Conservation (phyloP, 2,888 invertebrate species). For the Leptarthrus brevirostris region DNA sequence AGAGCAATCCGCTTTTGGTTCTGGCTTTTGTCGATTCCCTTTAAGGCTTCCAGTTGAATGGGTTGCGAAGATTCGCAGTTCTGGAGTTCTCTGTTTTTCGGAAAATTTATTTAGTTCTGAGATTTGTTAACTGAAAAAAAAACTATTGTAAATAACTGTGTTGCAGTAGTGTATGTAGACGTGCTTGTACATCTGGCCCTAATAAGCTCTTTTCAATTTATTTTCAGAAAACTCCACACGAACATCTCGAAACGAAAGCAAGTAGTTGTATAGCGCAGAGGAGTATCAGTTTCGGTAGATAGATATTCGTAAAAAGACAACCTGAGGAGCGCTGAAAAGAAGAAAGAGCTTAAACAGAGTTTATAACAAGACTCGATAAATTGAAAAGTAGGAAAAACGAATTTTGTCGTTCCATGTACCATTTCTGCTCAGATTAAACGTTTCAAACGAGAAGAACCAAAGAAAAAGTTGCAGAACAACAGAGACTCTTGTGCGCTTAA, state of each 20-base stretch:
- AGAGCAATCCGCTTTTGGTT: too few species aligned
- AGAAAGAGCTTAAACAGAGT: conserved; percentile 31
- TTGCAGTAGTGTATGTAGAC: not conserved
- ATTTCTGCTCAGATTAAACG: conserved; percentile 33
- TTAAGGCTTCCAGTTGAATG: not conserved
- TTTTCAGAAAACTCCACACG: conserved; percentile 54
- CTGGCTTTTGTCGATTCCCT: not conserved
- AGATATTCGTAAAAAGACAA: conserved; percentile 24
- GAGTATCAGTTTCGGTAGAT: conserved; percentile 10
- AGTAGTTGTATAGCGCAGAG: conserved; percentile 47
- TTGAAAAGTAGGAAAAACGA: conserved; percentile 53
- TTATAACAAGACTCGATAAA: conserved; percentile 48
- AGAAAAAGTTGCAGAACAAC: conserved; percentile 22
- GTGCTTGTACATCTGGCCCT: conserved; percentile 13
- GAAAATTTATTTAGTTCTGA: conserved; percentile 35
- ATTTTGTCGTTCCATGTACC: conserved; percentile 21
- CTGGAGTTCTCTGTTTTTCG: conserved; percentile 1
- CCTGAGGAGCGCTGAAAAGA: conserved; percentile 31
- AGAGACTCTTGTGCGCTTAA: conserved; percentile 24
- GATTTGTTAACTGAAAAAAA: conserved; percentile 38
- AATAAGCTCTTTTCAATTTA: conserved; percentile 46
- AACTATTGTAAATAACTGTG: conserved; percentile 25
- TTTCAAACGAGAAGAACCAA: not conserved
- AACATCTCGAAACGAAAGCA: conserved; percentile 55
- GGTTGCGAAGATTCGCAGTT: not conserved